These are phyloP conservation scores for Ptilodon capucinus DNA, from an alignment of 2,888 invertebrate species.

Conservation along the genomic window DNA sequence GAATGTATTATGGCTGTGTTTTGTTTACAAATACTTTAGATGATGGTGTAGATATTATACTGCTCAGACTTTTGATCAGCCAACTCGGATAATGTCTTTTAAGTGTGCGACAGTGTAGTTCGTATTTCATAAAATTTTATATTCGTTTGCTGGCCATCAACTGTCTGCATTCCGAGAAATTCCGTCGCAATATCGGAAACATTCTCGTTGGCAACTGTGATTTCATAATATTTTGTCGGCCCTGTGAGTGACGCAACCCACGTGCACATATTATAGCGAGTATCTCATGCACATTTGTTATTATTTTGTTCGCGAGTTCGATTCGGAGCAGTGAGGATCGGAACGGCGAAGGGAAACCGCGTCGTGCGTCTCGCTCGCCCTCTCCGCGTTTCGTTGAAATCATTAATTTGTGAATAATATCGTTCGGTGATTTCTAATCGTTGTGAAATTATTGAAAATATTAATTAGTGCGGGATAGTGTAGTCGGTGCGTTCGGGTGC, in stretches of 20 bases:
- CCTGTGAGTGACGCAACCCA: constrained; percentile 77
- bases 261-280: constrained; percentile 77
- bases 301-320: constrained; percentile 87
- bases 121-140: constrained; percentile 69
- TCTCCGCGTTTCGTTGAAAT: constrained; percentile 53
- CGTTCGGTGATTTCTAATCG: constrained; percentile 54
- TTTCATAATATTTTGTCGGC: constrained; percentile 56
- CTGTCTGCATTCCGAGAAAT: constrained; percentile 56
- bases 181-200: constrained; percentile 55
- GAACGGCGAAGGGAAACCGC: constrained; percentile 68
- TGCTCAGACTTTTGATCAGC: constrained; percentile 53
- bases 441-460: constrained; percentile 52
- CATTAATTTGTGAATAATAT: constrained; percentile 55
- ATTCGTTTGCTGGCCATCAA: constrained; percentile 60
- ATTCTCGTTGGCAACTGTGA: constrained; percentile 43
- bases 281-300: constrained; percentile 86
- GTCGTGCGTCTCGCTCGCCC: constrained; percentile 65
- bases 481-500: constrained; percentile 53
- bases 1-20: constrained; percentile 75
- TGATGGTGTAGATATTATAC: constrained; percentile 58
- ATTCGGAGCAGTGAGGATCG: constrained; percentile 74
- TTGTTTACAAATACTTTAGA: constrained; percentile 78
- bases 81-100: constrained; percentile 54
- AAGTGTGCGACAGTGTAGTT: constrained; percentile 68
- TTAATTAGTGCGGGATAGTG: constrained; percentile 64